Evolutionary conservation across 1,140 invertebrate genomes (phyloP), one percentile per base, ranked within the genome.

Genomic region (Micrasema minimum): DNA sequence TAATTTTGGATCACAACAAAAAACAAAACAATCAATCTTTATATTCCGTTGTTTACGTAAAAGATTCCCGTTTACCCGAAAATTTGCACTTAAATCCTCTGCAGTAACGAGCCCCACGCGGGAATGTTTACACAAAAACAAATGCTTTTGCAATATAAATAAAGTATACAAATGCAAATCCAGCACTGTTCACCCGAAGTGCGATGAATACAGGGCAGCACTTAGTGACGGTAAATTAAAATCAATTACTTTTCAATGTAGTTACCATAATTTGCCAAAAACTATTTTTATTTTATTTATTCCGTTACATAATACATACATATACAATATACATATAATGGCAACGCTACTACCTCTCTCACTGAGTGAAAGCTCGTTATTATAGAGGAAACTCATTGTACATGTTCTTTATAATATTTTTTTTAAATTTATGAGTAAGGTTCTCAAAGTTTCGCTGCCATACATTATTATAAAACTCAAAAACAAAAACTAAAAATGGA

Each of bases 101-200:
- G 55, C 38, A 59, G 9, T 41, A 37, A 14, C 26, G 20, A 35
- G 31, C 31, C 53, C 31, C 35, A 31, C 31, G 26, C 37, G 18
- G 55, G 55, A 41, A 59, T 41, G 55, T 41, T 59, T 59, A 59
- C 55, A 20, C 55, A 23, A 59, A 59, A 59, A 59, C 55, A 41
- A 59, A 59, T 59, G 55, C 37, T 59, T 22, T 38, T 59, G 55
- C 35, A 59, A 41, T 41, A 59, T 43, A 59, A 59, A 59, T 59
- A 59, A 59, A 59, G 14, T 41, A 43, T 59, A 22, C 35, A 22
- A 59, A 59, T 59, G n/a, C 37, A 38, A 41, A 20, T 22, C 48
- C 20, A 6, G 48, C 5, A 31, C 51, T 23, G 55, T 18, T 59
- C 37, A 35, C 37, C 55, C 55, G 18, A 38, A 59, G 35, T 14